Evolutionary conservation across 2,113 vertebrate species (phyloP).

Genomic region (Empidonax traillii): DNA sequence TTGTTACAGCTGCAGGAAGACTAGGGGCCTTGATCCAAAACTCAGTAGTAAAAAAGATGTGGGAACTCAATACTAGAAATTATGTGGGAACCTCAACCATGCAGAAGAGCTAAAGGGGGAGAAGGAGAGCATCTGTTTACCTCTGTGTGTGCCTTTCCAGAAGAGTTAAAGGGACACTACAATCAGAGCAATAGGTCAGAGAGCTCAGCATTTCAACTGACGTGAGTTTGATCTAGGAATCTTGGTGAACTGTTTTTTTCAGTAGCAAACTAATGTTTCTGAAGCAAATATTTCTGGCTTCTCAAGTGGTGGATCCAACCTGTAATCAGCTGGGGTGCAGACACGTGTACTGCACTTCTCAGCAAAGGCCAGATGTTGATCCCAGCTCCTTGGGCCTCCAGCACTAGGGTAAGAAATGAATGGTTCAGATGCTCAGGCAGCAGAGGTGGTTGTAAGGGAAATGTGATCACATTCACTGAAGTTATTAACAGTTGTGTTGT

Average conservation of each 20-base stretch:
- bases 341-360: not conserved
- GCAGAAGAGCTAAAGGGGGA: not conserved
- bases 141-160: not conserved
- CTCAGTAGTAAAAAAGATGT: constrained; percentile 30
- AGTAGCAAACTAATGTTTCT: not conserved
- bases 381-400: not conserved
- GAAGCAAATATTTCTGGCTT: not conserved
- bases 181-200: not conserved
- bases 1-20: constrained; percentile 67
- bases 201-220: not conserved
- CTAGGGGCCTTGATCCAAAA: constrained; percentile 39
- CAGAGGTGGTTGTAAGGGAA: not conserved
- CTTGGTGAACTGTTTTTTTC: not conserved
- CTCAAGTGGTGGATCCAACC: not conserved
- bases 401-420: not conserved
- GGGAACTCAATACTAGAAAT: constrained; percentile 32
- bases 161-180: not conserved
- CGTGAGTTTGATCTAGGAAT: not conserved
- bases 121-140: not conserved
- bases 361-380: not conserved
- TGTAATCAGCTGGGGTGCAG: not conserved
- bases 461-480: not conserved
- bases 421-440: not conserved
- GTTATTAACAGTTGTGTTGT: not conserved
- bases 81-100: not conserved